These are phyloP conservation scores for Rhamnusium bicolor DNA, from an alignment of 2,888 invertebrate genomes.

Conservation along the genomic window DNA sequence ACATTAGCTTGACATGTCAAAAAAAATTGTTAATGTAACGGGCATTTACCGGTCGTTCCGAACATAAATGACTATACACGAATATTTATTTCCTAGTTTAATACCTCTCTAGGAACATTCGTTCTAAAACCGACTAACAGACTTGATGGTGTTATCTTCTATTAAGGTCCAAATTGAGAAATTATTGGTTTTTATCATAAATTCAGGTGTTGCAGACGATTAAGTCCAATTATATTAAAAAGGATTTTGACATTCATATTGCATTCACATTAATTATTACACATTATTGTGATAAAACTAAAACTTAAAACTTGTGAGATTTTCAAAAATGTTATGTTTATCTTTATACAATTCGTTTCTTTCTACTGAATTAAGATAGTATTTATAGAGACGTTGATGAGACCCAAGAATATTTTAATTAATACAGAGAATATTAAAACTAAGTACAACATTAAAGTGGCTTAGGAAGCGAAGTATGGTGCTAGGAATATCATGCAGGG, in stretches of 20 bases:
- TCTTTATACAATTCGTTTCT: not conserved
- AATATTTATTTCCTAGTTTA: constrained; percentile 25
- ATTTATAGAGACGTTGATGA: not conserved
- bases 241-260: constrained; percentile 30
- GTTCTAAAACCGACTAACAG: not conserved
- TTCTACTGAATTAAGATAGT: not conserved
- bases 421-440: not conserved
- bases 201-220: constrained; percentile 38
- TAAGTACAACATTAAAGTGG: too few species aligned
- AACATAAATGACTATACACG: constrained; percentile 16
- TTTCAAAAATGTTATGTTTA: not conserved
- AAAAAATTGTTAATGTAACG: constrained; percentile 34
- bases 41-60: constrained; percentile 14
- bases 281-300: constrained; percentile 6
- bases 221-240: constrained; percentile 23
- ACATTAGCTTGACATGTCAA: constrained; percentile 36
- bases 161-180: constrained; percentile 40
- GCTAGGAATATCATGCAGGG: too few species aligned
- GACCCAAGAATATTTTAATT: not conserved
- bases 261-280: constrained; percentile 25
- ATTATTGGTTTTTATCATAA: constrained; percentile 44
- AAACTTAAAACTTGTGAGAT: not conserved
- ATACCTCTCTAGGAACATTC: constrained; percentile 5
- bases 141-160: constrained; percentile 14
- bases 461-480: too few species aligned